Evolutionary conservation across 1,140 invertebrate species (phyloP), one percentile per base, ranked within the genome.

Genomic region (Zelostemma sp.): DNA sequence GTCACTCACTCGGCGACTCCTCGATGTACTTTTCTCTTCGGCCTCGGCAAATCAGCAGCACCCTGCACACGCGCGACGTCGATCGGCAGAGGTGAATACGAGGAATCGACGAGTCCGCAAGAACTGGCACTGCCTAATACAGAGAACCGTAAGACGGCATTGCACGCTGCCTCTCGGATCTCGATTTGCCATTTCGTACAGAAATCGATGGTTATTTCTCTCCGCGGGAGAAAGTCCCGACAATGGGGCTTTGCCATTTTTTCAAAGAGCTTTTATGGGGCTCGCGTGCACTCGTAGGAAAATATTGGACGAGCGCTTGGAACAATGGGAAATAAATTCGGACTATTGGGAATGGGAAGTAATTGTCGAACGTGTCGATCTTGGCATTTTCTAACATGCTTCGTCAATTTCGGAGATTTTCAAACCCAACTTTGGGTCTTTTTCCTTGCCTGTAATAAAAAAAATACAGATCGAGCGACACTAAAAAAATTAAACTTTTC

Each of bases 121-220:
- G 80, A 84, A 84, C 77, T 62, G 59, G 68, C 73, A 74, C 73
- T 75, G 56, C 82, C 82, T 84, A 84, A 84, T 84, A 84, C 77
- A 84, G 82, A 78, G 78, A 81, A 79, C 78, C 69, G 74, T 80
- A 75, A 72, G 72, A 63, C 65, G 21, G 64, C 72, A 48, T 68
- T 46, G 60, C 61, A 73, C 68, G 59, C 63, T 61, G 50, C 56
- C 50, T 21, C 54, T 50, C 15, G 18, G 15, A 47, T 43, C 31
- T 35, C 43, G 43, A 25, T 51, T 46, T 51, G 40, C 50, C 48
- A 53, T 18, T 28, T 43, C 48, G 41, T 43, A 14, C 46, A 17
- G 16, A 12, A 47, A 33, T 60, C 19, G 25, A 46, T 12, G 21
- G 9, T 38, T 33, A 40, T 25, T 4, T 25, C 21, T 8, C 21